Evolutionary conservation across 2,113 vertebrate genomes (phyloP).

Genomic region (Nothocercus julius): DNA sequence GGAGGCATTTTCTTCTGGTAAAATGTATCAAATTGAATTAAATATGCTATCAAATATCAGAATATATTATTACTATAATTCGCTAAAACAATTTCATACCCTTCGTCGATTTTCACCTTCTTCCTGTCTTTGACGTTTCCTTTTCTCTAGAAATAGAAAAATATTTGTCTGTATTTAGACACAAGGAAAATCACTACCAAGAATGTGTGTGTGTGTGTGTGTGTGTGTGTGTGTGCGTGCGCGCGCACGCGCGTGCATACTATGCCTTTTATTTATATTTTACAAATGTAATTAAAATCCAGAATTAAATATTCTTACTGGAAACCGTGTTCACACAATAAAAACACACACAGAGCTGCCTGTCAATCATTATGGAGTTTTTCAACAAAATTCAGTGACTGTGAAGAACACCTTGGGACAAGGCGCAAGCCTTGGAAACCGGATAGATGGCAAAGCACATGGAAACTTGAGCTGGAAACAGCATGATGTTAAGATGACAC

Average conservation of each 20-base stretch:
- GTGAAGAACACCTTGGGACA: background rate
- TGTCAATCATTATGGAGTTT: background rate
- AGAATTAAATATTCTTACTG: background rate
- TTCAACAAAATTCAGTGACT: background rate
- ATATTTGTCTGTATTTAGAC: background rate
- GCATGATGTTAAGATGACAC: background rate
- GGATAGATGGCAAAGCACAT: background rate
- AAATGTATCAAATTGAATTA: background rate
- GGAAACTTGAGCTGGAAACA: background rate
- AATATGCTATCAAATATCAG: background rate
- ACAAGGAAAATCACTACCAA: background rate
- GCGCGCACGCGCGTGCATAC: too few relatives aligned
- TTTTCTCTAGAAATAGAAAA: slow-evolving; percentile 83
- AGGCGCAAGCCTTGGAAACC: background rate
- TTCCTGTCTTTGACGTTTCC: slow-evolving; percentile 88
- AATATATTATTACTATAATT: background rate
- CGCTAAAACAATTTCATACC: slow-evolving; percentile 73
- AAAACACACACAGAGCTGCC: background rate
- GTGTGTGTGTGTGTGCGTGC: too few relatives aligned
- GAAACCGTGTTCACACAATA: background rate
- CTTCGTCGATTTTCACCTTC: slow-evolving; percentile 85
- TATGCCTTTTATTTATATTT: too few relatives aligned
- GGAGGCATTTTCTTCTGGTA: background rate
- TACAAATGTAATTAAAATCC: background rate
- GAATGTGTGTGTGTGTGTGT: too few relatives aligned